Conservation (phyloP, 30 jellyfish, hydroid and myxozoan genomes). For the Turritopsis dohrnii region DNA sequence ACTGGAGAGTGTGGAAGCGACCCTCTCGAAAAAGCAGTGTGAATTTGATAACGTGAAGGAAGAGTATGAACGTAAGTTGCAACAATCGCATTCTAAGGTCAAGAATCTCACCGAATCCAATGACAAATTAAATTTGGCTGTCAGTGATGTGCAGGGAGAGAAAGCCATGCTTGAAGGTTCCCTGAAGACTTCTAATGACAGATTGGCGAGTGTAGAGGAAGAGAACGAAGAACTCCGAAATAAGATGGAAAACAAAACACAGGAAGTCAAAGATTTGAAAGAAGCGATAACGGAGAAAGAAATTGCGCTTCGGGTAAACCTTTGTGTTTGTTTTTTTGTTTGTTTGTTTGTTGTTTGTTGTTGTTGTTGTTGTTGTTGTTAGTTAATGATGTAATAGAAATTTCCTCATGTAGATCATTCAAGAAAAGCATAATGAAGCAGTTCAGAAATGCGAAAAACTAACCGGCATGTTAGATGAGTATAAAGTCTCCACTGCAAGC, state of each 20-base stretch:
- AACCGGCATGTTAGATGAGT: background rate
- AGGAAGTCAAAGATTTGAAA: background rate
- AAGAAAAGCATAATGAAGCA: background rate
- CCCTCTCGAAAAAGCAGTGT: slow-evolving; percentile 13
- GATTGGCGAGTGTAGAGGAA: background rate
- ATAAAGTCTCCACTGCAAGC: background rate
- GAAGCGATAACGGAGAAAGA: background rate
- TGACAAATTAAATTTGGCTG: background rate
- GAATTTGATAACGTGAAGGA: slow-evolving; percentile 26
- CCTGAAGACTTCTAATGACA: background rate
- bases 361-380: background rate
- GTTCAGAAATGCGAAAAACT: background rate
- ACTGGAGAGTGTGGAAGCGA: slow-evolving; percentile 13
- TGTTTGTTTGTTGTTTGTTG: background rate
- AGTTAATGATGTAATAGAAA: background rate
- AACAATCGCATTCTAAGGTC: background rate
- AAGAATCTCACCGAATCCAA: background rate
- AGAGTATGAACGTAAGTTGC: background rate
- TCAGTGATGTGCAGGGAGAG: background rate
- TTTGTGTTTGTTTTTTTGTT: too few species aligned
- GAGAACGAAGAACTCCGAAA: slow-evolving; percentile 14
- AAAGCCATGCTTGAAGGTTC: background rate
- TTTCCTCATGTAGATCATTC: background rate
- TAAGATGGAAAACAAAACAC: background rate
- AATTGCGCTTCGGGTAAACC: background rate